Evolutionary conservation across 2,888 invertebrate genomes (phyloP).

Genomic region (Melanchra persicariae): DNA sequence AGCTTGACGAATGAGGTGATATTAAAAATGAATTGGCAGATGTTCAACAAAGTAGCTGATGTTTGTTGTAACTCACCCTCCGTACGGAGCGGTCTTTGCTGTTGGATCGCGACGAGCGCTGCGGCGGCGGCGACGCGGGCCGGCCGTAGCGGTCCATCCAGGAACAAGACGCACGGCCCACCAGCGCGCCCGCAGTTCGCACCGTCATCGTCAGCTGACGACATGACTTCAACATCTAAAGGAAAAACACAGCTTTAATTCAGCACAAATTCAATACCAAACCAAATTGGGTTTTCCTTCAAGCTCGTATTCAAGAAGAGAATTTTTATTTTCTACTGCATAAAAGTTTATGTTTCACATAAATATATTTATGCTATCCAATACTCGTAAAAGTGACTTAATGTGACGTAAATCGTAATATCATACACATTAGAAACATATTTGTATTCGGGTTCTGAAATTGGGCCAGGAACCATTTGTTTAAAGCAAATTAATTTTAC

Average conservation of each 20-base stretch:
- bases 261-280: constrained; percentile 22
- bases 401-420: constrained; percentile 51
- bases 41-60: constrained; percentile 28
- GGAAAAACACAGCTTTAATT: constrained; percentile 19
- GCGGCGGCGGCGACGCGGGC: constrained; percentile 94
- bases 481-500: constrained; percentile 35
- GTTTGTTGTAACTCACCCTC: constrained; percentile 87
- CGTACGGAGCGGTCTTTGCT: constrained; percentile 92
- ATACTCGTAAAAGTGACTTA: constrained; percentile 58
- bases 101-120: constrained; percentile 84
- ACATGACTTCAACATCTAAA: constrained; percentile 96
- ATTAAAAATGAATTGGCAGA: constrained; percentile 24
- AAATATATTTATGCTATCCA: constrained; percentile 53
- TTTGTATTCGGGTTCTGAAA: constrained; percentile 32
- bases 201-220: constrained; percentile 97
- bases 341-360: constrained; percentile 58
- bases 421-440: constrained; percentile 49
- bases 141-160: constrained; percentile 98
- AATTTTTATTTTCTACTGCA: constrained; percentile 42
- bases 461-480: constrained; percentile 36
- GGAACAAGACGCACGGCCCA: constrained; percentile 95
- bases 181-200: constrained; percentile 94
- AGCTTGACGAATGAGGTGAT: background rate
- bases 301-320: constrained; percentile 14
- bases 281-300: constrained; percentile 11